Evolutionary conservation across 2,888 invertebrate genomes (phyloP), one percentile per base, ranked within the genome.

Genomic region (Chrysolina americana): DNA sequence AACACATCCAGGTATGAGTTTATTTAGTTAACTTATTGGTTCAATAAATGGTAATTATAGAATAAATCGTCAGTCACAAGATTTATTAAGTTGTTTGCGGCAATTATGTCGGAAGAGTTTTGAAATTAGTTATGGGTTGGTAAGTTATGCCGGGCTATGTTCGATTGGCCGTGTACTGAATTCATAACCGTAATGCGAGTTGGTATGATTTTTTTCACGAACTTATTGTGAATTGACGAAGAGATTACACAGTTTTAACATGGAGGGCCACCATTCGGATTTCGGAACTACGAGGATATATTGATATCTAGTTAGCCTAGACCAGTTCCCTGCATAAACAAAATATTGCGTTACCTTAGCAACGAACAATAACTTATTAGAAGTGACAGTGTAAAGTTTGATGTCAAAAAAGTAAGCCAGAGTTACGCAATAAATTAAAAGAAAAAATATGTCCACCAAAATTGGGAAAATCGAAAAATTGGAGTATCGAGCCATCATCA

Each of bases 1-100:
- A 77, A 74, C 76, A 73, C 77, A 73, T 72, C 73, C 63, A 66
- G 68, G 71, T 79, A 77, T 53, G 76, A 79, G 77, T 77, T 75
- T 76, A 79, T 79, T 77, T 79, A 68, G 71, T 72, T 70, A 77
- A 77, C 72, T 70, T 77, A 79, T 75, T 76, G 79, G 75, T 74
- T 75, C 75, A 75, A 78, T 76, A 75, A 78, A 75, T 71, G 75
- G 76, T 77, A 79, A 79, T 77, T 76, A 76, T 68, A 70, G 65
- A 75, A 79, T 76, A 76, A 79, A 77, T 79, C 79, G 76, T 76
- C 79, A 75, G 65, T 69, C 21, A 70, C 41, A 28, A 73, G 76
- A 79, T 79, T 79, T 79, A 79, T 77, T 41, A 68, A 75, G 70
- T 70, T 66, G 75, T 75, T 75, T 66, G 65, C 47, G 41, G 75